Base-by-base conservation (phyloP, 2,113 vertebrate species). In the Butorides virescens region DNA sequence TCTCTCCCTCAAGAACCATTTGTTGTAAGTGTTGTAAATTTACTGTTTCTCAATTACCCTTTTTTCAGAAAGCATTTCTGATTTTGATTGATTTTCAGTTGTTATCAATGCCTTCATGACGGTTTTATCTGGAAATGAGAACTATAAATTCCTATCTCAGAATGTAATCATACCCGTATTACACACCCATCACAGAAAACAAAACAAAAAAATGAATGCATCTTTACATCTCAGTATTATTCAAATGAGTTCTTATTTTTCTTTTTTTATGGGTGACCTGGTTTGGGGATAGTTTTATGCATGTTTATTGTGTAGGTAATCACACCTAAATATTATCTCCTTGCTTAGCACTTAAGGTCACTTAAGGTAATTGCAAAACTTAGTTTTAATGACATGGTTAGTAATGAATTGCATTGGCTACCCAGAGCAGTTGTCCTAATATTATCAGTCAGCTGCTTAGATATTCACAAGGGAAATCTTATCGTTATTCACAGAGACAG, bases 381-480 rank as follows among this genome's bases (percentile, higher is more conserved):
- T 90, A 49, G 84, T 74, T 94, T 97, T 94, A 94, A 92, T 81
- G 90, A 70, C 62, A 23, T 65, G 89, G 86, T 83, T 97, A 85
- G 82, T 96, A 95, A 96, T 76, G 74, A 96, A 47, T 71, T 50
- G 65, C 76, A 53, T n/a, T 93, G 89, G 88, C 79, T 92, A 96
- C 90, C 66, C 84, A 83, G 95, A 96, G 85, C 86, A 66, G 84
- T 96, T 97, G 90, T 92, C 94, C 84, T 74, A 26, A 91, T 90
- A 86, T 91, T 96, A 96, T 93, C 95, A 97, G 93, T 96, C 95
- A 96, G 92, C 81, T 93, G 78, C 94, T 97, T 94, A 68, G 86
- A 75, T 91, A 95, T 46, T 96, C 96, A 88, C 79, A 36, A 39
- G 92, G 90, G 92, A 96, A 97, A 93, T 95, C 79, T 76, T 87